phyloP scores from a whole-genome alignment of 2,888 invertebrate species.

The Calameuta filiformis region DNA sequence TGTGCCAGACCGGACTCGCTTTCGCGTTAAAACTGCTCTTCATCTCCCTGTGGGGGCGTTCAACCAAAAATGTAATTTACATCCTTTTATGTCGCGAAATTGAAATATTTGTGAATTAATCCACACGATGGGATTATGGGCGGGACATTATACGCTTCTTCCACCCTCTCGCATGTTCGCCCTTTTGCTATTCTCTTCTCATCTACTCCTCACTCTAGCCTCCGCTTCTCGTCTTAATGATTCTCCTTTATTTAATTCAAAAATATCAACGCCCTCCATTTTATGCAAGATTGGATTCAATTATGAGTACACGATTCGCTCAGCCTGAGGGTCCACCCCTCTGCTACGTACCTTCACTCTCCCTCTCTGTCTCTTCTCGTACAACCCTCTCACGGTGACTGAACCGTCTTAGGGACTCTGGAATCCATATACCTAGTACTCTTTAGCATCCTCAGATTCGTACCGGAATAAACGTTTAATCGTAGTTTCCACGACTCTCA shows the following conservation, averaged over 20 bases:
- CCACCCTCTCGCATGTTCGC: slow-evolving; percentile 11
- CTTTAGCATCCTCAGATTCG: not conserved
- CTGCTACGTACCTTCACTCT: not conserved
- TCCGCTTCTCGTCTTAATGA: slow-evolving; percentile 41
- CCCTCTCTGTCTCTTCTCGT: slow-evolving; percentile 1
- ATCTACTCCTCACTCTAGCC: slow-evolving; percentile 19
- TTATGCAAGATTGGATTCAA: slow-evolving; percentile 51
- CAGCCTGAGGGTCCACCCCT: slow-evolving; percentile 2
- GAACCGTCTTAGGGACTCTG: not conserved
- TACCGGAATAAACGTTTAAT: not conserved
- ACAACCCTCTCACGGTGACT: not conserved
- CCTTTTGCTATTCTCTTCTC: slow-evolving; percentile 10
- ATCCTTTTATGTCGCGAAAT: slow-evolving; percentile 65
- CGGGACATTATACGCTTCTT: slow-evolving; percentile 48
- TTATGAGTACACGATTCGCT: slow-evolving; percentile 20
- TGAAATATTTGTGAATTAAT: slow-evolving; percentile 66
- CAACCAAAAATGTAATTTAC: slow-evolving; percentile 66
- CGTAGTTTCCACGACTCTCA: not conserved
- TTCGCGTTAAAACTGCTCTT: slow-evolving; percentile 34
- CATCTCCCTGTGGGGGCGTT: slow-evolving; percentile 47
- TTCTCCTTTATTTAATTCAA: slow-evolving; percentile 49
- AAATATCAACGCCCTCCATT: slow-evolving; percentile 48
- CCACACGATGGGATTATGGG: slow-evolving; percentile 58
- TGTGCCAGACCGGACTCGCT: slow-evolving; percentile 30
- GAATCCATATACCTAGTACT: not conserved